A percentile compares a stretch with the other conserved stretches of the same genome.
Evolutionary conservation across 2,113 vertebrate genomes (phyloP).

Genomic region (Axis porcinus): DNA sequence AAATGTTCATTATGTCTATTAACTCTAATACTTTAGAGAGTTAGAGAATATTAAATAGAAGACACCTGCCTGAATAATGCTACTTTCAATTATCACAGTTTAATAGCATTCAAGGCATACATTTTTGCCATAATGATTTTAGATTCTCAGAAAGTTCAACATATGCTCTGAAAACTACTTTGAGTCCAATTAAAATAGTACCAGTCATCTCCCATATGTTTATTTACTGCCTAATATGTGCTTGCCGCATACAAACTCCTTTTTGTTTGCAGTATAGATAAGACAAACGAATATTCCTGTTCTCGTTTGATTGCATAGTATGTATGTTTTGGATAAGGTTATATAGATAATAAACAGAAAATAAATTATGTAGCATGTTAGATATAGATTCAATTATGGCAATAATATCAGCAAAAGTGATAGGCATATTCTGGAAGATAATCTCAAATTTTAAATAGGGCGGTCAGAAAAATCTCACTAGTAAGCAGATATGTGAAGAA

Average conservation of each 20-base stretch:
- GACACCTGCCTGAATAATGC: neutral
- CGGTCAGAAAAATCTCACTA: neutral
- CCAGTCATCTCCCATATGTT: neutral
- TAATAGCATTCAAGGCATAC: neutral
- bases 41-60: neutral
- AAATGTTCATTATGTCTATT: slow-evolving; percentile 30
- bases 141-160: neutral
- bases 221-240: neutral
- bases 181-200: neutral
- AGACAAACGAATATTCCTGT: neutral
- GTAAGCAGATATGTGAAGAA: neutral
- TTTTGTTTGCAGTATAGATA: neutral
- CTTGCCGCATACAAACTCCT: neutral
- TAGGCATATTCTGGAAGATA: neutral
- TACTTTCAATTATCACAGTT: neutral
- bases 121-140: neutral
- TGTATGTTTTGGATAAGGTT: neutral
- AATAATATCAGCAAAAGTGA: neutral
- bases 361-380: neutral
- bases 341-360: neutral
- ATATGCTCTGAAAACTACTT: neutral
- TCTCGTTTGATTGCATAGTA: neutral
- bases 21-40: neutral
- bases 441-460: neutral
- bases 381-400: neutral